Evolutionary conservation across 2,113 vertebrate genomes (phyloP), one percentile per base, ranked within the genome.

Genomic region (Scopus umbretta): DNA sequence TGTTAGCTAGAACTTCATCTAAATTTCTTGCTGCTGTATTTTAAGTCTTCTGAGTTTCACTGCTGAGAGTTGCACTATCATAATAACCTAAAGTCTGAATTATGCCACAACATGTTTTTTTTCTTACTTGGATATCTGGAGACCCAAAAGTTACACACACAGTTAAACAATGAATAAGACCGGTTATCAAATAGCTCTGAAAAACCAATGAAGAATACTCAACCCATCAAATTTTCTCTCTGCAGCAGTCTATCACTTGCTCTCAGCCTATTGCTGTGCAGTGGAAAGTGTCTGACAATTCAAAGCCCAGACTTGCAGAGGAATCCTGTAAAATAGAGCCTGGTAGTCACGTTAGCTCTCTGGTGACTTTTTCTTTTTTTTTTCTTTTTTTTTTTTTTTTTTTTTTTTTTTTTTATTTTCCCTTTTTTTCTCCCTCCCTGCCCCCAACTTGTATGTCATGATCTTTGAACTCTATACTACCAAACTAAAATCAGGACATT

Each of bases 391-490:
- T n/a, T n/a, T n/a, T n/a, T n/a, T n/a, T 32, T 73, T 25, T 50
- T 52, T 9, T 29, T 8, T 14, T 14, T 47, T 42, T 62, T 23
- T 14, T 32, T 34, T 52, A 17, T 73, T 25, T 52, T 62, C 9
- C 25, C 7, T 12, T 45, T 40, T 36, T 55, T 19, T 12, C 29
- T n/a, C n/a, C 4, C 29, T 2, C 7, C 19, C 6, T 5, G 0
- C 2, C 0, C 1, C 11, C 4, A 7, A 10, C 1, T 34, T n/a
- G 3, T 12, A 56, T 2, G 19, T n/a, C 29, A 36, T 32, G 14
- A 32, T 17, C 38, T 66, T 52, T 15, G 12, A 63, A 32, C 29
- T 59, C 21, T 38, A 34, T 7, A 32, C 22, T 26, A 89, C 11
- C 30, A 43, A 85, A 74, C 13, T 38, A 43, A 79, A 89, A 36